Conservation (phyloP, 2,888 invertebrate genomes). For the Sthenelais limicola region DNA sequence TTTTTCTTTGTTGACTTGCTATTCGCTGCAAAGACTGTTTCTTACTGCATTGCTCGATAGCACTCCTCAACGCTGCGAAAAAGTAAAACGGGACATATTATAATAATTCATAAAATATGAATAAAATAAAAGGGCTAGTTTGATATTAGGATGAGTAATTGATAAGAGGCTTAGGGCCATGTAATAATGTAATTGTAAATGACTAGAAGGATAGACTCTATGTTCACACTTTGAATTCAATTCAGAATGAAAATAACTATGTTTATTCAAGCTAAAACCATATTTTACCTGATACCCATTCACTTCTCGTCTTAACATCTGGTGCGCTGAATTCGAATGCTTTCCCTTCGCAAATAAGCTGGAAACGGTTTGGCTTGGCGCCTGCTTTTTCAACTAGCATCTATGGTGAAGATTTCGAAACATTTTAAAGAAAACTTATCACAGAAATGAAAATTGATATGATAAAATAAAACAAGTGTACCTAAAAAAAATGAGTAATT, state of each 20-base stretch:
- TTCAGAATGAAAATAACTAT: too few species aligned
- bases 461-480: too few species aligned
- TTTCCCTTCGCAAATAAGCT: slow-evolving; percentile 57
- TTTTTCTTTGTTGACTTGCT: slow-evolving; percentile 26
- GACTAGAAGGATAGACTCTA: too few species aligned
- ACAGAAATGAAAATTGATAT: too few species aligned
- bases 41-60: slow-evolving; percentile 34
- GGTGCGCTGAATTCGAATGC: slow-evolving; percentile 63
- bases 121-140: neutral
- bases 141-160: too few species aligned
- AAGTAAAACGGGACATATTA: neutral
- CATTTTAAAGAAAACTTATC: too few species aligned
- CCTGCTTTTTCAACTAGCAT: slow-evolving; percentile 30
- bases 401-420: too few species aligned
- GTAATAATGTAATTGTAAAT: too few species aligned
- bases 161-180: too few species aligned
- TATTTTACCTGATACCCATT: slow-evolving; percentile 65
- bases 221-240: too few species aligned
- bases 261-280: too few species aligned
- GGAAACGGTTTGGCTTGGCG: slow-evolving; percentile 53
- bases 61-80: slow-evolving; percentile 29
- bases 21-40: slow-evolving; percentile 8
- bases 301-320: slow-evolving; percentile 62
- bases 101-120: neutral
- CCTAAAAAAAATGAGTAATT: too few species aligned